Evolutionary conservation across 2,888 invertebrate species (phyloP).

Genomic region (Malthinus flaveolus): DNA sequence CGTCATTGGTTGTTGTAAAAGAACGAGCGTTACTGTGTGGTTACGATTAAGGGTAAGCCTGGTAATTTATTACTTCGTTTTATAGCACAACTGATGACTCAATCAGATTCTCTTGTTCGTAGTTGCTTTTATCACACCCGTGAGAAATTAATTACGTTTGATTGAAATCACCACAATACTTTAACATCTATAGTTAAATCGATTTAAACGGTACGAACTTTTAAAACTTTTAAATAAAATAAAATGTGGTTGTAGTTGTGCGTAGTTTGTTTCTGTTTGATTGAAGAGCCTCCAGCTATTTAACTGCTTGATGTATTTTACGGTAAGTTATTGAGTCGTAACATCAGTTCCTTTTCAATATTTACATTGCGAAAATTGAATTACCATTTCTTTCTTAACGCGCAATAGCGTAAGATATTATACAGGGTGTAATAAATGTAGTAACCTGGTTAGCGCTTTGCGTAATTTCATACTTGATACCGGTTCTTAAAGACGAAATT

Average conservation of each 20-base stretch:
- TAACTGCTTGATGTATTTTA: no score
- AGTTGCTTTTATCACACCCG: conserved; percentile 49
- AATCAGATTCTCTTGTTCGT: conserved; percentile 51
- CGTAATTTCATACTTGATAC: no score
- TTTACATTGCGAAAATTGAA: no score
- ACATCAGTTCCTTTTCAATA: no score
- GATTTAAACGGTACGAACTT: not conserved
- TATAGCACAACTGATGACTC: conserved; percentile 49
- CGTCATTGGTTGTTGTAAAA: conserved; percentile 27
- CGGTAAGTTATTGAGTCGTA: no score
- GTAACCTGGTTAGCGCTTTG: no score
- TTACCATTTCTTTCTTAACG: no score
- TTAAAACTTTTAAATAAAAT: not conserved
- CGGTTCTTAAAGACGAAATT: no score
- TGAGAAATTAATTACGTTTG: conserved; percentile 51
- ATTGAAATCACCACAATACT: conserved; percentile 44
- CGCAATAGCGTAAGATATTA: no score
- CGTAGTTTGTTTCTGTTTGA: not conserved
- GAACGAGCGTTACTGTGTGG: conserved; percentile 19
- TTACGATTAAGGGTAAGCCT: conserved; percentile 43
- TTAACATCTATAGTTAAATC: not conserved
- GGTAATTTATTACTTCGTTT: conserved; percentile 52
- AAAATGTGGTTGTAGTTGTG: not conserved
- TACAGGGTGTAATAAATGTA: no score
- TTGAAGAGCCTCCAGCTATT: not conserved